Conservation (phyloP, 30 jellyfish, hydroid and myxozoan species). For the Pseudorhiza aurosa region DNA sequence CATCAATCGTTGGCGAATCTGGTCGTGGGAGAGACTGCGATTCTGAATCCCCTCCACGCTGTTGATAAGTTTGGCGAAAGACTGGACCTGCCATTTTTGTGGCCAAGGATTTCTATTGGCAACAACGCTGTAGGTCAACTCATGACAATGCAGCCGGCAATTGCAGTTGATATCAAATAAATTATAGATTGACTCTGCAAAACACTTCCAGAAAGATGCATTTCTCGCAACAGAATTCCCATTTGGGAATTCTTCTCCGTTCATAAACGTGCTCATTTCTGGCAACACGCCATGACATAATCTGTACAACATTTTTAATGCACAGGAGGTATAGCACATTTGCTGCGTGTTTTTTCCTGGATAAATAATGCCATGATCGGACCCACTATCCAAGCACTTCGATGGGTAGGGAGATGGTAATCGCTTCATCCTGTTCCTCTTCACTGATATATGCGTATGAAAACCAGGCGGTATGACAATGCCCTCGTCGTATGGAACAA, state of each 20-base stretch:
- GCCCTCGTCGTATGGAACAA: not conserved
- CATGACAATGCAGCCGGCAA: conserved; percentile 9
- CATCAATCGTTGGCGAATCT: conserved; percentile 34
- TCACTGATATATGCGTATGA: not conserved
- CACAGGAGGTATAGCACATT: conserved; percentile 8
- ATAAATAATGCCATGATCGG: not conserved
- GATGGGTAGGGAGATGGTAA: conserved; percentile 13
- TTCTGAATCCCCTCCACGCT: not conserved
- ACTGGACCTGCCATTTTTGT: conserved; percentile 10
- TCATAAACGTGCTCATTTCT: not conserved
- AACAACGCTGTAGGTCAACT: not conserved
- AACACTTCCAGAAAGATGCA: not conserved
- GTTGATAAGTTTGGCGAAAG: not conserved
- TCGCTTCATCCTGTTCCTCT: not conserved
- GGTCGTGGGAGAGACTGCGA: not conserved
- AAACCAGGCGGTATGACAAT: conserved; percentile 9
- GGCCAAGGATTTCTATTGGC: conserved; percentile 42
- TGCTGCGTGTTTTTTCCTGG: conserved; percentile 10
- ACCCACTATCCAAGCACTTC: not conserved
- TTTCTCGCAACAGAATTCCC: not conserved
- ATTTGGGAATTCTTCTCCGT: not conserved
- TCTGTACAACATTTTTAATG: not conserved
- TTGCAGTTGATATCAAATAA: too few species aligned
- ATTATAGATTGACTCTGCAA: too few species aligned
- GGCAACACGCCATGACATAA: conserved; percentile 2